Base-by-base conservation (phyloP, 2,888 invertebrate species). In the Eilema griseolum region DNA sequence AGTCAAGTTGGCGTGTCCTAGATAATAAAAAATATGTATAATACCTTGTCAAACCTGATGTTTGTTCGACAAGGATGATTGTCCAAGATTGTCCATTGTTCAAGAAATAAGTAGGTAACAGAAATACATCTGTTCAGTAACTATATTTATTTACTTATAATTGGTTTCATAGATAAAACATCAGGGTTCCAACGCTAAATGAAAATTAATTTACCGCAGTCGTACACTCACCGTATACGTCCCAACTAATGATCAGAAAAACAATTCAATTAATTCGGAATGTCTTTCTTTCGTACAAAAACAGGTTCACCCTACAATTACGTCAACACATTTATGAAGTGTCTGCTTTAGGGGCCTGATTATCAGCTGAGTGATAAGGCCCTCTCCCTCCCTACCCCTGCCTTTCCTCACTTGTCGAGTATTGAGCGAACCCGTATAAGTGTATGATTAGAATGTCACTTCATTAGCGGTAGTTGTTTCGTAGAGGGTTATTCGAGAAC, bases 341-440 rank as follows among this genome's bases (percentile, higher is more conserved):
- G 88, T 86, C 86, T 81, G 78, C 74, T 75, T 80, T 77, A 80
- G 85, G 86, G 85, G 83, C 83, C 79, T 84, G 92, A 92, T 92
- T 92, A 92, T 92, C 92, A 91, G 85, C 79, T 82, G 86, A 80
- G 85, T 88, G 92, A 92, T 91, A 91, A 90, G 83, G 72, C 69
- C 83, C 75, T 77, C 71, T 64, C 66, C 67, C 67, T 64, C 62
- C 56, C 63, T 67, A 52, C 66, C 69, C 16, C 41, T 16, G n/a
- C 4, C 41, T 41, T 16, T 4, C 41, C 70, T 65, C 70, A 74
- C 71, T 61, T 61, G 75, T 75, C 71, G 72, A 74, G 66, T 88
- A 89, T 90, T 83, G 90, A 90, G 77, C 89, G 84, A 68, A 69
- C 91, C 91, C 91, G 91, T 87, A 90, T 91, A 83, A 83, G 76